These are phyloP conservation scores for Leptobrachium ailaonicum DNA, from an alignment of 2,113 vertebrate genomes.

Conservation along the genomic window DNA sequence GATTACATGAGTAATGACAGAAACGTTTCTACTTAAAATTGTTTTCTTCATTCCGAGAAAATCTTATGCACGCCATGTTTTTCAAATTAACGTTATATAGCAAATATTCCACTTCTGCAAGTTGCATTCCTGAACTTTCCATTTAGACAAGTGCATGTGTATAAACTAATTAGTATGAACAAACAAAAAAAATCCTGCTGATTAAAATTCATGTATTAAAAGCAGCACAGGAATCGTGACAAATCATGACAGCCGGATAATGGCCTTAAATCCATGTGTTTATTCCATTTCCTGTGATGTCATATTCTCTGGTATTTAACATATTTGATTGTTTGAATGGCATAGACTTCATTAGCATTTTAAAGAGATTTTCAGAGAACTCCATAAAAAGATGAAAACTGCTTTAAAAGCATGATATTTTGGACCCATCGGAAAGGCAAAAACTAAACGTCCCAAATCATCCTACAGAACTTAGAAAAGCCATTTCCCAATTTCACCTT, in stretches of 20 bases:
- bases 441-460: no score
- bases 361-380: no score
- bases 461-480: no score
- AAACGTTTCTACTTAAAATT: not conserved
- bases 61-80: not conserved
- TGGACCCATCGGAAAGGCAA: no score
- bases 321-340: not conserved
- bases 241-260: not conserved
- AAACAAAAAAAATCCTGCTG: not conserved
- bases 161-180: not conserved
- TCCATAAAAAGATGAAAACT: not conserved
- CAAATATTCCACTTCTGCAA: not conserved
- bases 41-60: not conserved
- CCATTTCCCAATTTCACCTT: no score
- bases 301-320: not conserved
- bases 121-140: not conserved
- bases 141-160: not conserved
- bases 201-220: not conserved
- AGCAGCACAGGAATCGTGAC: not conserved
- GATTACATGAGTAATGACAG: not conserved
- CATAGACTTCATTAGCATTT: no score
- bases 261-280: not conserved
- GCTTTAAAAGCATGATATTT: no score
- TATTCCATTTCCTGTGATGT: not conserved
- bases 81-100: constrained; percentile 2